Base-by-base conservation (phyloP, 2,113 vertebrate species). In the Benitochromis conjunctus region DNA sequence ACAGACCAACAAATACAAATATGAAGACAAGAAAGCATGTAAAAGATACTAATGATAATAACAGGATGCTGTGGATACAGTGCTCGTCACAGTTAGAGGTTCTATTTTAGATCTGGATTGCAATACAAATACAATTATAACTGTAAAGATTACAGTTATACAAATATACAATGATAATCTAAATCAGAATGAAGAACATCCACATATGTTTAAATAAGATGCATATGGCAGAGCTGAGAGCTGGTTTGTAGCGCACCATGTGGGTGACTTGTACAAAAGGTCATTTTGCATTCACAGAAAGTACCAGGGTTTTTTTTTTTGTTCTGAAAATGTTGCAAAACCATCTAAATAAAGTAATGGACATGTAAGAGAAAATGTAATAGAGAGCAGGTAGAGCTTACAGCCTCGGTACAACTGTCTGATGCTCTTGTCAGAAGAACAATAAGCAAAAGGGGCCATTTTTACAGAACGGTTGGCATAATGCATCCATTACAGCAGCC, bases 261-360 rank as follows among this genome's bases (percentile, higher is more conserved):
- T 83, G 38, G 26, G 57, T 41, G 80, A 81, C 3, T 36, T 53
- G 46, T n/a, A 53, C 71, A 56, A 76, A 80, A 56, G 26, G 71
- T 46, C 31, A 9, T 48, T 85, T 85, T 78, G 31, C 54, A 31
- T 60, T 11, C 2, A 51, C 1, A 56, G 13, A 62, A 71, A 81
- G 14, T n/a, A 19, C 19, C 34, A 62, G 55, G 18, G 7, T 55
- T 64, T 83, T 85, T 80, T 81, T 85, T 46, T 46, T 43, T 29
- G 79, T 4, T 54, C 82, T 66, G 58, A 58, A 66, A 84, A 80
- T 31, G 55, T 43, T 38, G n/a, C 36, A 76, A 74, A 82, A 57
- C 53, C 6, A 64, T 57, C 34, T 55, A 18, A 69, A 62, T 31
- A n/a, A 4, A 53, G 16, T 19, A 31, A 31, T 51, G 69, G 18